phyloP scores from a whole-genome alignment of 2,888 invertebrate genomes.

The Allygus modestus region DNA sequence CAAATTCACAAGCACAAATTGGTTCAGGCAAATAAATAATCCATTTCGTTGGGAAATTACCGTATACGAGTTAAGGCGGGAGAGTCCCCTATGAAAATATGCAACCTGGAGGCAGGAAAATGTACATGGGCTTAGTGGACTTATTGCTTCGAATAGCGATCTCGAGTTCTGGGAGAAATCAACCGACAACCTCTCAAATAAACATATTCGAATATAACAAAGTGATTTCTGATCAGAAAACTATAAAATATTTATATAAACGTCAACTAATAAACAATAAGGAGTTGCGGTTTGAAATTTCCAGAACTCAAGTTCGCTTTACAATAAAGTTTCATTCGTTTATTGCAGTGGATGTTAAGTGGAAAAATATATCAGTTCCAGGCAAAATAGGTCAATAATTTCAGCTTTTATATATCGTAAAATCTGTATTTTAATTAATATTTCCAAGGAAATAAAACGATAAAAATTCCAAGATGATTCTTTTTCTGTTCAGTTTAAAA shows the following conservation, averaged over 20 bases:
- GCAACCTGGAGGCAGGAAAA: background rate
- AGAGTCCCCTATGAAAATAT: constrained; percentile 28
- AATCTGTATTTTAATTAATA: background rate
- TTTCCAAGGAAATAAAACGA: background rate
- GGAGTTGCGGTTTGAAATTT: background rate
- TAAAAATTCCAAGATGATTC: background rate
- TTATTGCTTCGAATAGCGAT: constrained; percentile 50
- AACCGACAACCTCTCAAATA: background rate
- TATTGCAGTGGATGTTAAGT: constrained; percentile 22
- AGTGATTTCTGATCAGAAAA: constrained; percentile 32
- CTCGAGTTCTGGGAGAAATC: constrained; percentile 19
- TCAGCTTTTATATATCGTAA: background rate
- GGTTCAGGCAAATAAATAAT: constrained; percentile 59
- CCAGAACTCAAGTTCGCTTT: constrained; percentile 41
- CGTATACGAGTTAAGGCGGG: constrained; percentile 65
- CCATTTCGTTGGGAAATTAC: constrained; percentile 60
- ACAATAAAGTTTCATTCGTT: constrained; percentile 1
- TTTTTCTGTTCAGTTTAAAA: background rate
- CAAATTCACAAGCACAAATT: constrained; percentile 62
- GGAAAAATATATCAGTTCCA: background rate
- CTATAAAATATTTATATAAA: constrained; percentile 50
- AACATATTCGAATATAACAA: constrained; percentile 26
- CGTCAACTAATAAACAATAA: constrained; percentile 39
- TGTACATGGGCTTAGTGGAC: constrained; percentile 2
- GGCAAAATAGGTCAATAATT: background rate